Evolutionary conservation across 2,797 vertebrate species (phyloP).

Genomic region (Gephyroberyx darwinii): DNA sequence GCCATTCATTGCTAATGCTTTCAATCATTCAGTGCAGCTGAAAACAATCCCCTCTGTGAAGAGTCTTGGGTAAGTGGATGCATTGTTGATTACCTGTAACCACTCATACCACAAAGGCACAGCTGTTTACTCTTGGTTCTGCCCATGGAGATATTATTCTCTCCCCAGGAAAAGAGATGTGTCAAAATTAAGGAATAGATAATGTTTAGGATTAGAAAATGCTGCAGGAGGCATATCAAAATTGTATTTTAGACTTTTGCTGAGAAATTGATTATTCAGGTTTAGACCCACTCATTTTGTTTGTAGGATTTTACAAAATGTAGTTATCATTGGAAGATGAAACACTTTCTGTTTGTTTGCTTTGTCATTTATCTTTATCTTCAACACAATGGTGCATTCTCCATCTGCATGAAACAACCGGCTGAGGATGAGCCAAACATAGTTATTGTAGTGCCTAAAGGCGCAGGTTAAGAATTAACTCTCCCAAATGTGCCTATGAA

Average conservation of each 20-base stretch:
- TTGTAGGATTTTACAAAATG: slow-evolving; percentile 13
- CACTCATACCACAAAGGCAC: slow-evolving; percentile 79
- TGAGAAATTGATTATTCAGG: slow-evolving; percentile 36
- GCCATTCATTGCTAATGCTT: slow-evolving; percentile 82
- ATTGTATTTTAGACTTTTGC: slow-evolving; percentile 39
- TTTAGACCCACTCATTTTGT: slow-evolving; percentile 30
- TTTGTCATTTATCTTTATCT: slow-evolving; percentile 45
- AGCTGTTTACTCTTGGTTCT: slow-evolving; percentile 79
- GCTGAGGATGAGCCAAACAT: slow-evolving; percentile 26
- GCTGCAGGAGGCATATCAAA: slow-evolving; percentile 31
- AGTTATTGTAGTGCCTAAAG: slow-evolving; percentile 42
- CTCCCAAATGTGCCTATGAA: slow-evolving; percentile 57
- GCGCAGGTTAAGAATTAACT: slow-evolving; percentile 67
- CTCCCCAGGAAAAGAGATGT: slow-evolving; percentile 61
- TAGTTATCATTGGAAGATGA: slow-evolving; percentile 12
- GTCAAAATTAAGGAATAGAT: slow-evolving; percentile 55
- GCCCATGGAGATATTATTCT: slow-evolving; percentile 64
- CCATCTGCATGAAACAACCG: slow-evolving; percentile 39
- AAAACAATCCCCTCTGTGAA: slow-evolving; percentile 80
- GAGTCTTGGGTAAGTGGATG: slow-evolving; percentile 81
- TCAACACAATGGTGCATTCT: slow-evolving; percentile 19
- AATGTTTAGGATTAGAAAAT: slow-evolving; percentile 40
- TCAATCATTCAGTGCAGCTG: slow-evolving; percentile 80
- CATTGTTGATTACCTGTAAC: slow-evolving; percentile 84
- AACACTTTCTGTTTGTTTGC: slow-evolving; percentile 42